Evolutionary conservation across 1,140 invertebrate genomes (phyloP).

Genomic region (Euschistus heros): DNA sequence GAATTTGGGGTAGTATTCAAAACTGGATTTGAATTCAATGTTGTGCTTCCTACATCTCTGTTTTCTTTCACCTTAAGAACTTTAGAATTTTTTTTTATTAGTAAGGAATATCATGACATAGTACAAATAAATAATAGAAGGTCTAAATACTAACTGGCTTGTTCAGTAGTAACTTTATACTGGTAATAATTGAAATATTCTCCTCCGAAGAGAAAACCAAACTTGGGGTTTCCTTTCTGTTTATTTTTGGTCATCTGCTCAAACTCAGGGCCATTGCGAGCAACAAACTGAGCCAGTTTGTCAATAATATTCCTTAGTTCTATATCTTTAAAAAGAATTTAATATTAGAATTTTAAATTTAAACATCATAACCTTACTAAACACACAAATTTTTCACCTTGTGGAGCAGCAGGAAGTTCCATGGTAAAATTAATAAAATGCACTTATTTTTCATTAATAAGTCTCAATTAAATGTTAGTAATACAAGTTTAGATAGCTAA

Average conservation of each 20-base stretch:
- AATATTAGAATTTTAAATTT: not conserved
- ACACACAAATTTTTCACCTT: conserved; percentile 32
- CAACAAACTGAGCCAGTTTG: conserved; percentile 96
- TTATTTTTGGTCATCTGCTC: conserved; percentile 97
- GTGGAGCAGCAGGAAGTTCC: conserved; percentile 38
- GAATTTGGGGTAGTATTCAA: not conserved
- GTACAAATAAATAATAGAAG: not conserved
- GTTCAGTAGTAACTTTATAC: conserved; percentile 84
- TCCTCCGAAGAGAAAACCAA: conserved; percentile 92
- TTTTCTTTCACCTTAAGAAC: conserved; percentile 4
- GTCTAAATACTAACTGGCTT: conserved; percentile 60
- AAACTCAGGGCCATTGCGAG: conserved; percentile 95
- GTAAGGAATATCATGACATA: not conserved
- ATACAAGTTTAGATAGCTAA: no score
- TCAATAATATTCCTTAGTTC: conserved; percentile 94
- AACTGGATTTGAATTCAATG: not conserved
- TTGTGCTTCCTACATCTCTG: not conserved
- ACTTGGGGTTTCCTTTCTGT: conserved; percentile 94
- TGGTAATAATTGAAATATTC: conserved; percentile 94
- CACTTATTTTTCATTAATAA: no score
- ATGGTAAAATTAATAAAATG: conserved; percentile 28
- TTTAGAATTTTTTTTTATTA: not conserved
- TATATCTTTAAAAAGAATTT: conserved; percentile 51
- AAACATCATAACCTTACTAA: not conserved
- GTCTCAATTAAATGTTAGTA: no score